These are phyloP conservation scores for Scaptomyza parva DNA, from an alignment of 2,888 invertebrate genomes.

Conservation along the genomic window DNA sequence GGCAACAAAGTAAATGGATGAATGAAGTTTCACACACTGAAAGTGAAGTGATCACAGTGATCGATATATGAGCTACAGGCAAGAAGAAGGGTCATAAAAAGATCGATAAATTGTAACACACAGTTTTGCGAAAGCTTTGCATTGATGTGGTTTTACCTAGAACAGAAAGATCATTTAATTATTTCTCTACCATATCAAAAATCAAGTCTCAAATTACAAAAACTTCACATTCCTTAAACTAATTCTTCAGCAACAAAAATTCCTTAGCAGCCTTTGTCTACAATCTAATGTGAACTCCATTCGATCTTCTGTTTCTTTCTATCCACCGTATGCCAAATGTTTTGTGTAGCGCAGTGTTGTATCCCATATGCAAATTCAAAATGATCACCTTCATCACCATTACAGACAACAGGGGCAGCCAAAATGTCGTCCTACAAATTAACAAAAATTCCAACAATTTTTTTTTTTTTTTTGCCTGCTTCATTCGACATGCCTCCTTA, in stretches of 20 bases:
- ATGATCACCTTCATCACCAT: constrained; percentile 43
- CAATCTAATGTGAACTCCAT: constrained; percentile 16
- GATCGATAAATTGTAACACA: constrained; percentile 18
- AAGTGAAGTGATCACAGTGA: constrained; percentile 40
- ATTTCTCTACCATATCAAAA: background rate
- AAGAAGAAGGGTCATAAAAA: constrained; percentile 22
- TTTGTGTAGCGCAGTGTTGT: constrained; percentile 13
- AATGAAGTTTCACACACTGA: constrained; percentile 32
- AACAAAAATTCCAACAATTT: constrained; percentile 76
- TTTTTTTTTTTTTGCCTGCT: constrained; percentile 43
- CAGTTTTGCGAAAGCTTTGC: background rate
- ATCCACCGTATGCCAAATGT: background rate
- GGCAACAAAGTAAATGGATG: constrained; percentile 58
- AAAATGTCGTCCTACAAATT: constrained; percentile 78
- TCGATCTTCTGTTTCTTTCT: background rate
- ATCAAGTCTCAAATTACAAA: background rate
- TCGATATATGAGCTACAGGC: constrained; percentile 44
- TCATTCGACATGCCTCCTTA: constrained; percentile 56
- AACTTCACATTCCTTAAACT: background rate
- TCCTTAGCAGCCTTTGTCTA: background rate
- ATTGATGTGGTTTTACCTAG: background rate
- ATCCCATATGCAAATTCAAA: constrained; percentile 12
- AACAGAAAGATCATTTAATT: constrained; percentile 17
- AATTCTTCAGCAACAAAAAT: background rate
- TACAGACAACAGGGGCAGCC: constrained; percentile 73